These are phyloP conservation scores for Falcaria lacertinaria DNA, from an alignment of 2,888 invertebrate genomes.

Conservation along the genomic window DNA sequence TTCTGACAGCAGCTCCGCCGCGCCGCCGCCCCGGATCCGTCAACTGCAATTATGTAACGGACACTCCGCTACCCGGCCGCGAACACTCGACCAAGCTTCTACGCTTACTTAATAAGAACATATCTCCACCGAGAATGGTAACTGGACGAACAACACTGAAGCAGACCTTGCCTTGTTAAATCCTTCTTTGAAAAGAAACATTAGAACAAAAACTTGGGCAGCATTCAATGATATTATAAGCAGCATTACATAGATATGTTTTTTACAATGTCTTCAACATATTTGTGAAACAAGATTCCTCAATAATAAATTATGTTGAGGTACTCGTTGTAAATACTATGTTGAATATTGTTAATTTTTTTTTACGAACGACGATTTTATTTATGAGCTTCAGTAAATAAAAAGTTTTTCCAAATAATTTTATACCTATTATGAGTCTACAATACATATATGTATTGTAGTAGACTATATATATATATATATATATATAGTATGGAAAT, in stretches of 20 bases:
- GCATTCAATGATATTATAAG: neutral
- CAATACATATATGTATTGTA: no score
- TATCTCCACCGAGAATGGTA: slow-evolving; percentile 11
- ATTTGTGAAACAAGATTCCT: no score
- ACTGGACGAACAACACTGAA: slow-evolving; percentile 11
- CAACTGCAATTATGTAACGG: slow-evolving; percentile 58
- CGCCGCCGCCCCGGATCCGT: slow-evolving; percentile 22
- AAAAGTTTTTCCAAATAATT: no score
- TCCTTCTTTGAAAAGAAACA: neutral
- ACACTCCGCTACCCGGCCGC: slow-evolving; percentile 23
- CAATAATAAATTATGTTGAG: no score
- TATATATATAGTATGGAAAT: neutral
- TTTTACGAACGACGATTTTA: no score
- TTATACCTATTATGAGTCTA: no score
- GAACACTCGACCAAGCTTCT: slow-evolving; percentile 3
- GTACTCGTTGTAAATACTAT: no score
- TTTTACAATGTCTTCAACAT: neutral
- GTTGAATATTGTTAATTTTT: no score
- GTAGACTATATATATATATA: neutral
- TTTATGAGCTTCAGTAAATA: no score
- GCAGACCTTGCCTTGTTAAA: slow-evolving; percentile 7
- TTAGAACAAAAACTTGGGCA: neutral
- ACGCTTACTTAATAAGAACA: slow-evolving; percentile 21
- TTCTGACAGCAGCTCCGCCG: slow-evolving; percentile 15
- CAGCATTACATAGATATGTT: neutral